phyloP scores from a whole-genome alignment of 2,113 vertebrate genomes.

The Anoplopoma fimbria region DNA sequence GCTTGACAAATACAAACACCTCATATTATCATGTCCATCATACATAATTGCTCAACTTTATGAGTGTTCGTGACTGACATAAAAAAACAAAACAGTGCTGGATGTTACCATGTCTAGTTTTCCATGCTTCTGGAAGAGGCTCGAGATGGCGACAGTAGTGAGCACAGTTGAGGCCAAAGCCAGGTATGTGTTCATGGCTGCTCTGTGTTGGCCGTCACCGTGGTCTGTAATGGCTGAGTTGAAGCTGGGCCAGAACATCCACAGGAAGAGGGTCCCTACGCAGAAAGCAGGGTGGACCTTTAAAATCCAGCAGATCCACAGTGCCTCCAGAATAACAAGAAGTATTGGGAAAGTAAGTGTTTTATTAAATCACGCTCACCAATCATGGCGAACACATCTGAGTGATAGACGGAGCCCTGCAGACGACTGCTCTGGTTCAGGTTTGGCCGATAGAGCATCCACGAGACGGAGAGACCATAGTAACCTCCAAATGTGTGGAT shows the following conservation, averaged over 20 bases:
- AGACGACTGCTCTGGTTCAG: slow-evolving; percentile 88
- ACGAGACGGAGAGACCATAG: slow-evolving; percentile 93
- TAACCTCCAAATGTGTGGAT: slow-evolving; percentile 97
- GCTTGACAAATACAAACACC: background rate
- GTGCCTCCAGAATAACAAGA: background rate
- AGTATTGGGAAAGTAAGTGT: background rate
- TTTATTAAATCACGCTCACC: slow-evolving; percentile 81
- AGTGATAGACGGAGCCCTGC: slow-evolving; percentile 90
- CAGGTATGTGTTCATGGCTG: slow-evolving; percentile 96
- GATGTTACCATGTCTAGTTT: slow-evolving; percentile 93
- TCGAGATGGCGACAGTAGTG: slow-evolving; percentile 91
- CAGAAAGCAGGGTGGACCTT: background rate
- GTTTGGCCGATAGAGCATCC: slow-evolving; percentile 92
- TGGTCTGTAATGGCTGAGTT: slow-evolving; percentile 92
- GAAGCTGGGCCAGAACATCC: slow-evolving; percentile 99
- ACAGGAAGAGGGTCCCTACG: slow-evolving; percentile 94
- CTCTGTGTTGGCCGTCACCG: slow-evolving; percentile 94
- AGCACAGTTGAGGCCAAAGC: slow-evolving; percentile 91
- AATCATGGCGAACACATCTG: slow-evolving; percentile 96
- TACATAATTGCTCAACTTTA: background rate
- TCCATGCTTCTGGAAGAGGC: slow-evolving; percentile 90
- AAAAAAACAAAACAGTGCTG: background rate
- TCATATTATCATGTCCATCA: background rate
- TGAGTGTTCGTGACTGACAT: background rate
- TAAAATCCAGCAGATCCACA: background rate